These are phyloP conservation scores for Myopa testacea DNA, from an alignment of 2,888 invertebrate genomes.

Conservation along the genomic window DNA sequence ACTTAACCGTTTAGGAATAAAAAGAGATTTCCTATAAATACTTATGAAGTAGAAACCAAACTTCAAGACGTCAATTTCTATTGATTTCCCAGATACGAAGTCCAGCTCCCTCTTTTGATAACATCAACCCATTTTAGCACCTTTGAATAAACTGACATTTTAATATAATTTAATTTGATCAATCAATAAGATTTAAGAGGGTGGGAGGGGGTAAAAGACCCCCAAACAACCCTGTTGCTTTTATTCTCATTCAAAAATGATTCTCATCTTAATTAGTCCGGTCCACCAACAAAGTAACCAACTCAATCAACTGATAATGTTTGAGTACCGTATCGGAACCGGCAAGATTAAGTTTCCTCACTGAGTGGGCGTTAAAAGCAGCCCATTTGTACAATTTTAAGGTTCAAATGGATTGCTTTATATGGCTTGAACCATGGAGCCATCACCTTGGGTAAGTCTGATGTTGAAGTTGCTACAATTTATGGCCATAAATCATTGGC, in stretches of 20 bases:
- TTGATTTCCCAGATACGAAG: no score
- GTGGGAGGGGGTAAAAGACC: no score
- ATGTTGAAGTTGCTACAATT: background rate
- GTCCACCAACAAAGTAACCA: background rate
- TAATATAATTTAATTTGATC: no score
- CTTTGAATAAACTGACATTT: no score
- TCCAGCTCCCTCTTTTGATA: no score
- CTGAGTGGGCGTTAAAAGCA: background rate
- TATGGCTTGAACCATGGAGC: background rate
- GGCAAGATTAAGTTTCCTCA: background rate
- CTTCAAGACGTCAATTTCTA: no score
- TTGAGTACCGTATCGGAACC: background rate
- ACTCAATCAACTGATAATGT: background rate
- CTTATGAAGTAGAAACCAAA: no score
- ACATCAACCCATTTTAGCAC: no score
- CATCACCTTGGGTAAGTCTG: background rate
- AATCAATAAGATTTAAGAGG: no score
- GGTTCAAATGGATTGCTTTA: background rate
- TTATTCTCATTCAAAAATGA: background rate
- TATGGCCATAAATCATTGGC: slow-evolving; percentile 6
- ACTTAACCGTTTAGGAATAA: no score
- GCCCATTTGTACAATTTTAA: slow-evolving; percentile 1
- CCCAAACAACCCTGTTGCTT: no score
- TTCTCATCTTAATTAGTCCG: slow-evolving; percentile 9
- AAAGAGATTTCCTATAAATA: no score